These are phyloP conservation scores for Acanthococcus lagerstroemiae DNA, from an alignment of 2,888 invertebrate species.

Conservation along the genomic window DNA sequence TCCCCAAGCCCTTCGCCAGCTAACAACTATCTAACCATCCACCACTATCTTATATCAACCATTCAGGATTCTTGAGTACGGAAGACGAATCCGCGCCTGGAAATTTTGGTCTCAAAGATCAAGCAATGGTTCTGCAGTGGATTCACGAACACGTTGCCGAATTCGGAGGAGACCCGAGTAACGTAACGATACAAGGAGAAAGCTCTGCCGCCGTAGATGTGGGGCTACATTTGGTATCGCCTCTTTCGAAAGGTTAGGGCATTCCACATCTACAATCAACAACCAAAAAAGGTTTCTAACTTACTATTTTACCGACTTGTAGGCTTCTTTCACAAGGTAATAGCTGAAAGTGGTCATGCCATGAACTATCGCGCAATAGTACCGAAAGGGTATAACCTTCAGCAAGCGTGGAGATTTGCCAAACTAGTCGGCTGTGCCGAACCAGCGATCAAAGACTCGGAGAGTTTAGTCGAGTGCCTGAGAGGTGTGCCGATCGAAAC, in stretches of 20 bases:
- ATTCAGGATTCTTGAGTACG: slow-evolving; percentile 32
- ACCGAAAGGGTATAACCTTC: slow-evolving; percentile 37
- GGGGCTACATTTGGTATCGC: slow-evolving; percentile 28
- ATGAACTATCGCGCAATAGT: slow-evolving; percentile 52
- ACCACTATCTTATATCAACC: too few relatives aligned
- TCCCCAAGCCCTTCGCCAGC: too few relatives aligned
- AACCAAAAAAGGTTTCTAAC: neutral
- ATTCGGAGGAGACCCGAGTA: slow-evolving; percentile 28
- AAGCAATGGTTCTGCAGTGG: slow-evolving; percentile 30
- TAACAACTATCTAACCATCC: too few relatives aligned
- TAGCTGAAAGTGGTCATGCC: slow-evolving; percentile 60
- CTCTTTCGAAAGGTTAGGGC: slow-evolving; percentile 12
- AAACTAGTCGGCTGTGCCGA: slow-evolving; percentile 10
- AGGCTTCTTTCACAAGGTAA: slow-evolving; percentile 50
- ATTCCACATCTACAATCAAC: neutral
- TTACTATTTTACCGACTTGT: neutral
- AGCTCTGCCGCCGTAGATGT: slow-evolving; percentile 28
- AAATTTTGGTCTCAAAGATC: slow-evolving; percentile 32
- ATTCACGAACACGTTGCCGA: slow-evolving; percentile 14
- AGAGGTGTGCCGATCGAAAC: neutral
- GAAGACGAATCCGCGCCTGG: slow-evolving; percentile 31
- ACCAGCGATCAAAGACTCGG: neutral
- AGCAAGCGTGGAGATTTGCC: slow-evolving; percentile 3
- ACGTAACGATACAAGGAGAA: slow-evolving; percentile 27
- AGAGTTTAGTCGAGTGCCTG: slow-evolving; percentile 19